Base-by-base conservation (phyloP, 2,113 vertebrate species). In the Oreotrochilus melanogaster region DNA sequence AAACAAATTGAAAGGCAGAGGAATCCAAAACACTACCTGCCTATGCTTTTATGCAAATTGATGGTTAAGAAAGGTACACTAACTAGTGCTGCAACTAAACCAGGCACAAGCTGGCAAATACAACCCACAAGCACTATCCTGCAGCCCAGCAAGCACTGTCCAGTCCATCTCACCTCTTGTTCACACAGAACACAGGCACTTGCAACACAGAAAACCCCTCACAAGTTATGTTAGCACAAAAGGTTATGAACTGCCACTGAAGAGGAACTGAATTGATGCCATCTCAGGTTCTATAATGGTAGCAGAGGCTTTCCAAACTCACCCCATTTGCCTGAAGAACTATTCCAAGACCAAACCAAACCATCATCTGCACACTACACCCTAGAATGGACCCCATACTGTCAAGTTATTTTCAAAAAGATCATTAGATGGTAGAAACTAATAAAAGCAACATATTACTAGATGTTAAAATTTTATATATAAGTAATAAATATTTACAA, bases 211-310 rank as follows among this genome's bases (percentile, higher is more conserved):
- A 15, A 30, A 76, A 73, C n/a, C 6, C 6, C 28, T 14, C 42
- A 54, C 18, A 23, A 51, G 16, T 54, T 84, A 35, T 12, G 23
- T 35, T 45, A 31, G 10, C 37, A 62, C 70, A 61, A 28, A 42
- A 67, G 8, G 15, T 18, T 3, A 2, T 11, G 30, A 88, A 35
- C 21, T 0, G 0, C 7, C n/a, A n/a, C 28, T n/a, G 5, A 42
- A 69, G 23, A 22, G 15, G 47, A 83, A 65, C 39, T 2, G 61
- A 84, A 35, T 42, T 7, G 8, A 15, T 10, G 42, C 27, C 47
- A 35, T 0, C 53, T 48, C 43, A 37, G 56, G 45, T 73, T 62
- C 54, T 53, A 0, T 5, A 60, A 6, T 0, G 3, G 31, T 2
- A 78, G 70, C 85, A 70, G 22, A 76, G 13, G 12, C 62, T 42